Conservation (phyloP, 2,113 vertebrate genomes). For the Myotis davidii region DNA sequence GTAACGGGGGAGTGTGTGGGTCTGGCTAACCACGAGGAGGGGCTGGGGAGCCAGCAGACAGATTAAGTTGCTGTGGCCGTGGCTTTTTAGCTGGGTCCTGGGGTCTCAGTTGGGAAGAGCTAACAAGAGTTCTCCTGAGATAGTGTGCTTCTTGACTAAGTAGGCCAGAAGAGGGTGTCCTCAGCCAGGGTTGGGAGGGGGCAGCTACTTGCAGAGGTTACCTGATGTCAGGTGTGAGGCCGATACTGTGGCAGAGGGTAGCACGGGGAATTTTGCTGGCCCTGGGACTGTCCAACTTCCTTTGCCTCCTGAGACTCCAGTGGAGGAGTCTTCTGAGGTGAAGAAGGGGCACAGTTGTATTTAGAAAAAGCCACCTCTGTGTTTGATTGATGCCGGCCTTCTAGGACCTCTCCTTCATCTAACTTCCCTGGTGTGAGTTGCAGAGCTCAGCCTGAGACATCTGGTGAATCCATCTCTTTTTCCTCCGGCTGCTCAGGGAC, state of each 20-base stretch:
- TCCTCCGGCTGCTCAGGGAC: slow-evolving; percentile 42
- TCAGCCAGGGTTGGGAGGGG: not conserved
- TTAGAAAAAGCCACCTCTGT: slow-evolving; percentile 16
- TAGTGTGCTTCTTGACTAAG: not conserved
- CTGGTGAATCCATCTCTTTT: slow-evolving; percentile 72
- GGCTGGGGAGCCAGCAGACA: slow-evolving; percentile 67
- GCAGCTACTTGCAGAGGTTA: not conserved
- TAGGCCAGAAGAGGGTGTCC: not conserved
- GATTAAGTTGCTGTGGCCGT: slow-evolving; percentile 69
- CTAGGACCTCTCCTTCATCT: not conserved
- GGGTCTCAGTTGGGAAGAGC: not conserved
- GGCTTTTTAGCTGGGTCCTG: slow-evolving; percentile 38
- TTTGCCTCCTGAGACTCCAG: not conserved
- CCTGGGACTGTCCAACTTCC: not conserved
- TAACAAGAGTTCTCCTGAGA: not conserved
- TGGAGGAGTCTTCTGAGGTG: not conserved
- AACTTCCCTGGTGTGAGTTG: slow-evolving; percentile 39
- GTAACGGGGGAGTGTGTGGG: slow-evolving; percentile 71
- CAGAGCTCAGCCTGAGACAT: slow-evolving; percentile 60
- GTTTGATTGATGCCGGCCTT: slow-evolving; percentile 9
- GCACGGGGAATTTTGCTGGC: not conserved
- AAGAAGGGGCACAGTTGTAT: not conserved
- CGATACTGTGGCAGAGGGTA: not conserved
- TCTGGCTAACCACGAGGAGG: slow-evolving; percentile 76
- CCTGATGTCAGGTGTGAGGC: not conserved